phyloP scores from a whole-genome alignment of 2,797 vertebrate species.

The Liasis olivaceus region DNA sequence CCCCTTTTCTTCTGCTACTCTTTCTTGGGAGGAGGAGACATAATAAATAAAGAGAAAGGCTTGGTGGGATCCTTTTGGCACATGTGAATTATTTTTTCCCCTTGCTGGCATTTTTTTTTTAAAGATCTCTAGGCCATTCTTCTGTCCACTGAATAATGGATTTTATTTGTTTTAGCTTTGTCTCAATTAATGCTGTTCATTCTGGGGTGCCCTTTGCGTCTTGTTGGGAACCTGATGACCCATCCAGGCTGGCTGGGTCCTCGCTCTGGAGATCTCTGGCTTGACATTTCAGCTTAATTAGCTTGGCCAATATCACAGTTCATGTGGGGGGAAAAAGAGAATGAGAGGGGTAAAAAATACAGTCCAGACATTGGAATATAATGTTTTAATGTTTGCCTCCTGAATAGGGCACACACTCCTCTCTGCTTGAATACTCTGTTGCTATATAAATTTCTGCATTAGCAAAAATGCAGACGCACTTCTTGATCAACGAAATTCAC shows the following conservation, averaged over 20 bases:
- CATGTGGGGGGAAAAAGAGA: not conserved
- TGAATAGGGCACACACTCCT: not conserved
- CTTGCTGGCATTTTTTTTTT: not conserved
- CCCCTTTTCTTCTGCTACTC: too few relatives aligned
- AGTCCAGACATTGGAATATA: not conserved
- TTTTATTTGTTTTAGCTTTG: conserved; percentile 2
- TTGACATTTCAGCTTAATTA: conserved; percentile 21
- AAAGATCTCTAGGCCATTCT: not conserved
- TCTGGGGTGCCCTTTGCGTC: not conserved
- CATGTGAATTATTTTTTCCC: too few relatives aligned
- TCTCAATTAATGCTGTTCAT: not conserved
- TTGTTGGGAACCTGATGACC: not conserved
- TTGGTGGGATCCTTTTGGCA: not conserved
- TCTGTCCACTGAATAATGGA: not conserved
- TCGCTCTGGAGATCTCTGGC: not conserved
- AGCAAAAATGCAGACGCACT: not conserved
- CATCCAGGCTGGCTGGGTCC: not conserved
- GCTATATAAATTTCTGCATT: not conserved
- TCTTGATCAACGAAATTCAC: not conserved
- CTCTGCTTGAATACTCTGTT: not conserved
- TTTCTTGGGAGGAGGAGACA: not conserved
- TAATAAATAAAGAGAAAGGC: not conserved
- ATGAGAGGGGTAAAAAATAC: not conserved
- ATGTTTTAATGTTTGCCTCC: not conserved
- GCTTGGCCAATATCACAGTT: not conserved